These are phyloP conservation scores for Lordiphosa mommai DNA, from an alignment of 1,140 invertebrate species.

Conservation along the genomic window DNA sequence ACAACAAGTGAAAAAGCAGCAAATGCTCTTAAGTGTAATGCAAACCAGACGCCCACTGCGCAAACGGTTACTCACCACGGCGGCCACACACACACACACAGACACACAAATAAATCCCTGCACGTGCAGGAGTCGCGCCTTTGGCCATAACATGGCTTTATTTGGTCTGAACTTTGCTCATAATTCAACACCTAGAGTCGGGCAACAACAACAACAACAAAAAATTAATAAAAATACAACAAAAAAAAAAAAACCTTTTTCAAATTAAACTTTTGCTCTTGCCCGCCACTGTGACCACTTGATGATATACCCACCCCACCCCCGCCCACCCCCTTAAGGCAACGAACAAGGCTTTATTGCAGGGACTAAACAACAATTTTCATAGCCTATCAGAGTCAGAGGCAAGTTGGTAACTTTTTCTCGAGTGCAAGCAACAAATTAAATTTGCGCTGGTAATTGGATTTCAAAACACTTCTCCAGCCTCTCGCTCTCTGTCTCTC, in stretches of 20 bases:
- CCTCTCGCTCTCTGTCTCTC: constrained; percentile 12
- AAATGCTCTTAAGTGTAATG: too few species aligned
- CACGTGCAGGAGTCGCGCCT: too few species aligned
- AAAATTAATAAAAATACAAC: constrained; percentile 46
- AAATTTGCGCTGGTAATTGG: constrained; percentile 77
- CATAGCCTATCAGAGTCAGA: constrained; percentile 65
- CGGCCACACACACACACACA: too few species aligned
- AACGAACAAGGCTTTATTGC: constrained; percentile 53
- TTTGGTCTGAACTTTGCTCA: constrained; percentile 66
- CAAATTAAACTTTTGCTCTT: constrained; percentile 66
- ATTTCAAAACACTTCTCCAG: constrained; percentile 72
- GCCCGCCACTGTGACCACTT: constrained; percentile 63
- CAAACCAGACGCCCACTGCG: too few species aligned
- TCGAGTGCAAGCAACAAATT: constrained; percentile 76
- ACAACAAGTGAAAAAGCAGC: too few species aligned
- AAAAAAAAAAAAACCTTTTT: constrained; percentile 58
- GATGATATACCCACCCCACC: constrained; percentile 54
- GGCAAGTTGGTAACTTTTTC: constrained; percentile 69
- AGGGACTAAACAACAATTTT: constrained; percentile 66
- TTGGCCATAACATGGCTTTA: background rate
- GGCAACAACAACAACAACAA: constrained; percentile 27
- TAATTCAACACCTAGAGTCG: constrained; percentile 66
- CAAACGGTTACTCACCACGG: too few species aligned
- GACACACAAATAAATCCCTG: too few species aligned
- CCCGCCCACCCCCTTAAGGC: background rate